phyloP scores from a whole-genome alignment of 2,888 invertebrate species.

The Nebria salina region DNA sequence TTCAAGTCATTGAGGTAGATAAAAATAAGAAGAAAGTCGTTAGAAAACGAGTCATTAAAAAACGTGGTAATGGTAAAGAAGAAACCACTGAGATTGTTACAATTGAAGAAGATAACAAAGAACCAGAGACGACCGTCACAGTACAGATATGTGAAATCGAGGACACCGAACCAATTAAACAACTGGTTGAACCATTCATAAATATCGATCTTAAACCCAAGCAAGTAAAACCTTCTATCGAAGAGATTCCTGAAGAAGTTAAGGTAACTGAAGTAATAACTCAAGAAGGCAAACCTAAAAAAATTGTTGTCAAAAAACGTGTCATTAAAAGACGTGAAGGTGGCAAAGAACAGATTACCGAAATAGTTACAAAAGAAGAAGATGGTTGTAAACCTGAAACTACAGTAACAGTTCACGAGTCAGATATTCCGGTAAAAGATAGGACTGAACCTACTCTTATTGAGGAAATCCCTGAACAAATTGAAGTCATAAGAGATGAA shows the following conservation, averaged over 20 bases:
- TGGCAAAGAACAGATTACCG: constrained; percentile 61
- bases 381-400: constrained; percentile 55
- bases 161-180: constrained; percentile 40
- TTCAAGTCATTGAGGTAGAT: constrained; percentile 52
- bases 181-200: constrained; percentile 46
- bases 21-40: constrained; percentile 52
- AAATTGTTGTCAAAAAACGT: constrained; percentile 59
- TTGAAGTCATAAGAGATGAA: constrained; percentile 54
- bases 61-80: constrained; percentile 56
- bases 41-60: constrained; percentile 59
- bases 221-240: constrained; percentile 50
- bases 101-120: constrained; percentile 54
- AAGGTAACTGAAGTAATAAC: constrained; percentile 55
- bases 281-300: constrained; percentile 59
- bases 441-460: constrained; percentile 52
- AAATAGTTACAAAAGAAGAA: constrained; percentile 56
- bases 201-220: constrained; percentile 31
- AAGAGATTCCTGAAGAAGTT: constrained; percentile 52
- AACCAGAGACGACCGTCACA: constrained; percentile 54
- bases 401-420: constrained; percentile 52
- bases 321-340: constrained; percentile 61
- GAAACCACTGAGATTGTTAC: constrained; percentile 56
- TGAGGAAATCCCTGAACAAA: constrained; percentile 53
- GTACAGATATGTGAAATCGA: constrained; percentile 54
- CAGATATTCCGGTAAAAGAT: constrained; percentile 39